phyloP scores from a whole-genome alignment of 2,888 invertebrate species.

The Crioceris asparagi region DNA sequence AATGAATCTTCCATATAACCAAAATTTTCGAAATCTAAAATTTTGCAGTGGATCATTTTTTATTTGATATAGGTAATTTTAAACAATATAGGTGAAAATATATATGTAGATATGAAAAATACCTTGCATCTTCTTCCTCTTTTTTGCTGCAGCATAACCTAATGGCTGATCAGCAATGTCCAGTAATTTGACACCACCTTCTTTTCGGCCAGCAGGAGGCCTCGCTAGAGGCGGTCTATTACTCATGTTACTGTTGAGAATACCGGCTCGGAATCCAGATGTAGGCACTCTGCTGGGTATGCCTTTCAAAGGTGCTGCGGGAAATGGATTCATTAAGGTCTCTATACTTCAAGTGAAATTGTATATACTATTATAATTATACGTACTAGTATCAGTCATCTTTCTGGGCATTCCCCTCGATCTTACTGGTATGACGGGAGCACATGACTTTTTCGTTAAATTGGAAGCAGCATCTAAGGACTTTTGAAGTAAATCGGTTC shows the following conservation, averaged over 20 bases:
- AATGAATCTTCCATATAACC: no score
- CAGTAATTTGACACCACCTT: conserved; percentile 87
- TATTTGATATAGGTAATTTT: neutral
- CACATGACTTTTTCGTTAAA: conserved; percentile 79
- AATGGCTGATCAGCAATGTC: conserved; percentile 90
- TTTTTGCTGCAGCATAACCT: conserved; percentile 74
- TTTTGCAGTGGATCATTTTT: conserved; percentile 6
- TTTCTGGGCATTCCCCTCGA: conserved; percentile 86
- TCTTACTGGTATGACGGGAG: conserved; percentile 79
- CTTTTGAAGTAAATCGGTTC: conserved; percentile 84
- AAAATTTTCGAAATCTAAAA: no score
- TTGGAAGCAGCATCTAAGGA: conserved; percentile 83
- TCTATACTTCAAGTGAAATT: neutral
- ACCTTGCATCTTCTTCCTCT: conserved; percentile 73
- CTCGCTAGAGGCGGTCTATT: conserved; percentile 48
- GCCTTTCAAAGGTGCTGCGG: conserved; percentile 78
- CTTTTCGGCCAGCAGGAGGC: conserved; percentile 61
- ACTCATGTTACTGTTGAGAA: conserved; percentile 39
- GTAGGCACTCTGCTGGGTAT: conserved; percentile 73
- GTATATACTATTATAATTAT: conserved; percentile 4
- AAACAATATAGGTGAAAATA: neutral
- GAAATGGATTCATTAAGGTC: conserved; percentile 6
- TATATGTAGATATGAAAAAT: conserved; percentile 1
- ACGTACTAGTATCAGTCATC: conserved; percentile 88
- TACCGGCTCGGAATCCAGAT: conserved; percentile 51